These are phyloP conservation scores for Baryphthengus martii DNA, from an alignment of 2,113 vertebrate genomes.

Conservation along the genomic window DNA sequence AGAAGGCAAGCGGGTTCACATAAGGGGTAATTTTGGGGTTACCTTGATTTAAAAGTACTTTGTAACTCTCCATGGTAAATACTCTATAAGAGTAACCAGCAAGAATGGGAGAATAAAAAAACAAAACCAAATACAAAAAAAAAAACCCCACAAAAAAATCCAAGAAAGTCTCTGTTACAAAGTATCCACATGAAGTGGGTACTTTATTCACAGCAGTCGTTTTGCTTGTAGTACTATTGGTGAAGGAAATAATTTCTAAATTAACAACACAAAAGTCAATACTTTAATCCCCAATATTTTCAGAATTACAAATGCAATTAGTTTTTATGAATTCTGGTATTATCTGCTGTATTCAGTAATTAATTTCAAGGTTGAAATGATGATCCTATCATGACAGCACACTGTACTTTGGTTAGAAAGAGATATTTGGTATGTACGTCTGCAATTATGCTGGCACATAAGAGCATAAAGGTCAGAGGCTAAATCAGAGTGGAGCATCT, in stretches of 20 bases:
- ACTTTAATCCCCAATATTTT: background rate
- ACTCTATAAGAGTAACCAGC: background rate
- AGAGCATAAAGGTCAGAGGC: background rate
- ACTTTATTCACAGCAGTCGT: background rate
- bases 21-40: background rate
- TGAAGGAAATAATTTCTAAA: background rate
- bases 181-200: rapidly evolving
- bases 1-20: background rate
- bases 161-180: background rate
- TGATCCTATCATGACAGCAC: background rate
- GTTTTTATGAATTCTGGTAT: background rate
- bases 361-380: background rate
- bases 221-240: background rate
- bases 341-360: background rate
- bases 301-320: background rate
- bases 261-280: background rate
- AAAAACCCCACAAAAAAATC: too few species aligned
- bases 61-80: background rate
- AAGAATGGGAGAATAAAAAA: background rate
- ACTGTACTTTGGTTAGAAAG: background rate
- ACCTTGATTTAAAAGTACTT: background rate
- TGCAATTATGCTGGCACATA: background rate
- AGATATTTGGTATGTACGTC: background rate
- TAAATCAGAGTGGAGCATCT: background rate
- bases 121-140: background rate